phyloP scores from a whole-genome alignment of 2,888 invertebrate species.

The Melanotus villosus region DNA sequence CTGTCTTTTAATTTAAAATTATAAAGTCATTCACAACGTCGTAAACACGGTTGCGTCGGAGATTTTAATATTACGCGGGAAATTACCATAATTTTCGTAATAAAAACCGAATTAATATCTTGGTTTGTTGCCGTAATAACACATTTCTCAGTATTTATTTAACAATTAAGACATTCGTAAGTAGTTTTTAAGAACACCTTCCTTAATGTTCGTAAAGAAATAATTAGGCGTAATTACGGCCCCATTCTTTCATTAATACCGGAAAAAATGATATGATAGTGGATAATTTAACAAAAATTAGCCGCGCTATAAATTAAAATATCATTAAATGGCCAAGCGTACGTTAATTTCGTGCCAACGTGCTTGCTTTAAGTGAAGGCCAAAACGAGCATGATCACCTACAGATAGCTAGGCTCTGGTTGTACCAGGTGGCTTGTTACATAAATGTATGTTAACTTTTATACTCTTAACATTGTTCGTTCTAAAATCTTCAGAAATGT shows the following conservation, averaged over 20 bases:
- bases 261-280: conserved; percentile 49
- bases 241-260: conserved; percentile 48
- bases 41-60: conserved; percentile 6
- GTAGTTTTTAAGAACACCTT: conserved; percentile 52
- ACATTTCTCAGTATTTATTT: conserved; percentile 51
- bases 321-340: conserved; percentile 46
- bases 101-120: conserved; percentile 43
- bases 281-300: conserved; percentile 52
- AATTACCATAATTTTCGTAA: conserved; percentile 43
- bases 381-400: conserved; percentile 28
- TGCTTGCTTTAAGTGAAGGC: conserved; percentile 37
- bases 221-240: conserved; percentile 50
- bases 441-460: conserved; percentile 7
- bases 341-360: conserved; percentile 38
- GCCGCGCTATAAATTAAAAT: conserved; percentile 48
- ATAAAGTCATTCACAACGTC: conserved; percentile 22
- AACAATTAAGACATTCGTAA: conserved; percentile 53
- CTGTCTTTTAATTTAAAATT: conserved; percentile 14
- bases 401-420: no score
- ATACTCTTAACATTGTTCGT: neutral
- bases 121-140: conserved; percentile 33
- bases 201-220: conserved; percentile 46
- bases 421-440: conserved; percentile 5
- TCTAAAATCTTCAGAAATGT: no score
- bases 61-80: conserved; percentile 12